These are phyloP conservation scores for Aporrectodea caliginosa DNA, from an alignment of 1,140 invertebrate species.

Conservation along the genomic window DNA sequence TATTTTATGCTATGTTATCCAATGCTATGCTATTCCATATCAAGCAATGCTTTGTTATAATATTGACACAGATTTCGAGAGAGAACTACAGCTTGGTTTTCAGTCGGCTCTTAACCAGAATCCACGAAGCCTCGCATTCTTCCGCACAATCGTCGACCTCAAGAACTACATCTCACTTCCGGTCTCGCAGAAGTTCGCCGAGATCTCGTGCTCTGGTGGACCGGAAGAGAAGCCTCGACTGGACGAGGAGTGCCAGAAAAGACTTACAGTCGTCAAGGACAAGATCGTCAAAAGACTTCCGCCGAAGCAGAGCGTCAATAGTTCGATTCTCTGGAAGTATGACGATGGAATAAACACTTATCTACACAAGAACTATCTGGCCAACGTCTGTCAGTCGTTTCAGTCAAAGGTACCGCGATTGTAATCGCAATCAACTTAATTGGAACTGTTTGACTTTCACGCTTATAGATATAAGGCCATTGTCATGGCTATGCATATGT, in stretches of 20 bases:
- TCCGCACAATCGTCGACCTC: constrained; percentile 46
- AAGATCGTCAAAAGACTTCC: constrained; percentile 32
- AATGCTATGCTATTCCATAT: too few species aligned
- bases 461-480: too few species aligned
- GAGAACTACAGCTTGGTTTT: constrained; percentile 39
- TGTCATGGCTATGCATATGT: too few species aligned
- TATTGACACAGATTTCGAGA: constrained; percentile 47
- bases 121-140: constrained; percentile 40
- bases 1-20: too few species aligned
- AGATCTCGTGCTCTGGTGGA: constrained; percentile 41
- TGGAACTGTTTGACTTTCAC: too few species aligned
- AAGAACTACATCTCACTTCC: constrained; percentile 46
- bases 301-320: constrained; percentile 37
- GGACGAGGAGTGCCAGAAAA: constrained; percentile 35
- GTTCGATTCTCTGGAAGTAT: constrained; percentile 49
- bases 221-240: constrained; percentile 37
- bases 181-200: constrained; percentile 40
- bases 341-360: constrained; percentile 47
- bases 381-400: constrained; percentile 27
- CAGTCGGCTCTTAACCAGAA: constrained; percentile 36
- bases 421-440: too few species aligned
- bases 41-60: too few species aligned
- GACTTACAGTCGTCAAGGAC: constrained; percentile 39
- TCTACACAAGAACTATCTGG: constrained; percentile 46
- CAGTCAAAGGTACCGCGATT: neutral